Base-by-base conservation (phyloP, 2,888 invertebrate genomes). In the Drosophila pegasa region DNA sequence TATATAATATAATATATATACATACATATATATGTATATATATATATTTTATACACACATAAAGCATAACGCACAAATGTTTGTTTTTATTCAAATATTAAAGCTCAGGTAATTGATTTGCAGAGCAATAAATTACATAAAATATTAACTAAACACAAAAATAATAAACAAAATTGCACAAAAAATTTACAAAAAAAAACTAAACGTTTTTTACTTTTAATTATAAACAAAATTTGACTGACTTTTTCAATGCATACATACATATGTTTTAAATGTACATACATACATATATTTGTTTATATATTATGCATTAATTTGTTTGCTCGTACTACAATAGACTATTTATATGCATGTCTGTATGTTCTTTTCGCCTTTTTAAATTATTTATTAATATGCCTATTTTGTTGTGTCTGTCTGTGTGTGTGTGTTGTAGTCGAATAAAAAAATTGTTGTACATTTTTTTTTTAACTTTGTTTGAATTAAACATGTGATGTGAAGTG, bases 321-420 rank as follows among this genome's bases (percentile, higher is more conserved):
- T 77, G 56, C 68, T 82, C 87, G 79, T 83, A 84, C 89, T 84
- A 84, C 83, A 69, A 75, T 73, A 71, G 76, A 85, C 74, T 88
- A 87, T 88, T 70, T 71, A 68, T 78, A 75, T 76, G 65, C 51
- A 60, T 70, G 70, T 64, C 60, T 68, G 52, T 57, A 37, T 66
- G 48, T 58, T 61, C n/a, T 8, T 29, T 57, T 56, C 66, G 35
- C 35, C 38, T 45, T 56, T 18, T 29, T 60, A 25, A 71, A 65
- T 74, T 62, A 20, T 57, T 70, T 79, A 75, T 70, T 65, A 79
- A 71, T 78, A 79, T 75, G 62, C 79, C 75, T 68, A 78, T 75
- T 57, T 59, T 45, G 48, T 38, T 51, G 47, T 66, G 56, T 63
- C 29, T 4, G 69, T n/a, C 47, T 68, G 60, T 73, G 50, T 60